Conservation (phyloP, 1,140 invertebrate genomes). For the Sminthurides bifidus region DNA sequence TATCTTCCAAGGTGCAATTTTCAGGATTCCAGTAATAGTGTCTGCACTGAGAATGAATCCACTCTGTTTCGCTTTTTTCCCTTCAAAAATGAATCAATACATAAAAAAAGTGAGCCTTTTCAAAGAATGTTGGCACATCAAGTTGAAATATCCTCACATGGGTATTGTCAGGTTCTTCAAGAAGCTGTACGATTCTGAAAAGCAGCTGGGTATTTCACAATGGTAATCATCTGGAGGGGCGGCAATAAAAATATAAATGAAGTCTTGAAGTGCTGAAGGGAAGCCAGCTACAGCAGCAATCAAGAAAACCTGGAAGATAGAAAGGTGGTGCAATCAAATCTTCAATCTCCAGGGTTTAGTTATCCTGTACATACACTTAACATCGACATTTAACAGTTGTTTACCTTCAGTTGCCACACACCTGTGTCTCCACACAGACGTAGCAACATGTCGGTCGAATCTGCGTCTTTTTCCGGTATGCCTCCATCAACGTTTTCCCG, state of each 20-base stretch:
- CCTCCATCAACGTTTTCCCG: no score
- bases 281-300: background rate
- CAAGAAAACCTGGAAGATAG: background rate
- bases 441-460: no score
- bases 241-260: background rate
- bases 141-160: background rate
- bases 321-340: no score
- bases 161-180: background rate
- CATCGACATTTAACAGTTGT: background rate
- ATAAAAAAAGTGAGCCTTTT: no score
- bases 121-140: background rate
- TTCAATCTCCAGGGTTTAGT: no score
- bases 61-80: background rate
- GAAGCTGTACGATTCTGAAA: background rate
- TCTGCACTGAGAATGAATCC: background rate
- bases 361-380: background rate
- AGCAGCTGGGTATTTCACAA: background rate
- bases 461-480: no score
- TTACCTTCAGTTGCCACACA: background rate
- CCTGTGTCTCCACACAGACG: background rate
- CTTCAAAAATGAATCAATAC: no score
- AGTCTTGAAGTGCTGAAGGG: background rate
- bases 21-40: background rate
- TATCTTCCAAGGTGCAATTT: background rate
- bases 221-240: background rate